Evolutionary conservation across 2,113 vertebrate genomes (phyloP), one percentile per base, ranked within the genome.

Genomic region (Hemiprocne comata): DNA sequence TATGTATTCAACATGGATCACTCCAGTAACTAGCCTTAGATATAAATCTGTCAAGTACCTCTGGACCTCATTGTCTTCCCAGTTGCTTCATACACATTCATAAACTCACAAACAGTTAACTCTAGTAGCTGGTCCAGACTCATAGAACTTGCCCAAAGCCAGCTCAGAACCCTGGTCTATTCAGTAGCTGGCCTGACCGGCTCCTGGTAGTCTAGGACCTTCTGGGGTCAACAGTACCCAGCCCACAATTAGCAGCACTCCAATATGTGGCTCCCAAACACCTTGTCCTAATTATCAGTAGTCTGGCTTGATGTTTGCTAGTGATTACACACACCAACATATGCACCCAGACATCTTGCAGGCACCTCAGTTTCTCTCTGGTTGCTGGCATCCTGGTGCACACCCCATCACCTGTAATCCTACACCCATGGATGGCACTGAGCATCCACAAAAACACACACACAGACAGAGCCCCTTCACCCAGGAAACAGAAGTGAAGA

Each of bases 181-280:
- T 11, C 40, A 26, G 17, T n/a, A 66, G 11, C 33, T 81, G 11
- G 4, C 29, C 36, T 55, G 48, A 3, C 11, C 15, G 3, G 4
- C 31, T 57, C 4, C 9, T n/a, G n/a, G n/a, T n/a, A n/a, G n/a
- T 10, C 21, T 55, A 44, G 74, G n/a, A 71, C 4, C 2, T 48
- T 31, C 38, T 71, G 3, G 4, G 66, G 20, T 73, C 46, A 76
- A 1, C 0, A 0, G 0, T 23, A 38, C 4, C 6, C 33, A 55
- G 17, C 0, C 1, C 18, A 83, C 34, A 55, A 6, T 33, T 19
- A 61, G 5, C 5, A 4, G 19, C 34, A 75, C 19, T 58, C 6
- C 2, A 55, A 2, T 6, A n/a, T 0, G 0, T 29, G 13, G 4
- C 9, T 85, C 4, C 17, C 58, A 76, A 29, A 46, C 2, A 2